Evolutionary conservation across 2,113 vertebrate genomes (phyloP).

Genomic region (Pao palembangensis): DNA sequence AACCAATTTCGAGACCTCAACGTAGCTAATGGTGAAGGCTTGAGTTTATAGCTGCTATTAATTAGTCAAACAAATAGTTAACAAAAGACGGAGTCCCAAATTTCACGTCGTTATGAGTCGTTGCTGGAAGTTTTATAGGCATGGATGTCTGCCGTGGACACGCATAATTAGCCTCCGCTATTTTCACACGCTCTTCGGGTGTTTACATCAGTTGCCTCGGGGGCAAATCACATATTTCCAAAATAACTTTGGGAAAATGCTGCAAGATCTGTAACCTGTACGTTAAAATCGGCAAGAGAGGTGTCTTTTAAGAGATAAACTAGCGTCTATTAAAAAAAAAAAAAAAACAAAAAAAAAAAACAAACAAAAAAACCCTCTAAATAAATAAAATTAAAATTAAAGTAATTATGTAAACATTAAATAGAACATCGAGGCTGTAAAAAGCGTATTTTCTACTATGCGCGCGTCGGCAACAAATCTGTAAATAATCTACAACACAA

Average conservation of each 20-base stretch:
- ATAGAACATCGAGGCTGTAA: background rate
- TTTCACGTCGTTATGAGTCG: constrained; percentile 29
- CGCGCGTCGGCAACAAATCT: constrained; percentile 45
- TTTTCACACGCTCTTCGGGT: constrained; percentile 66
- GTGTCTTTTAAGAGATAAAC: constrained; percentile 1
- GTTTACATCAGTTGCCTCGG: constrained; percentile 65
- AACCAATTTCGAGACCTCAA: constrained; percentile 32
- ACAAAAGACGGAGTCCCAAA: constrained; percentile 29
- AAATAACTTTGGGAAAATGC: constrained; percentile 33
- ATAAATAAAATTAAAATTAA: background rate
- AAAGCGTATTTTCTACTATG: background rate
- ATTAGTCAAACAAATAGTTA: constrained; percentile 47
- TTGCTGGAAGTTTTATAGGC: constrained; percentile 48
- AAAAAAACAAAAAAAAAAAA: background rate
- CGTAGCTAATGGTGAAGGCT: constrained; percentile 23
- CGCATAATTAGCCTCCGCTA: constrained; percentile 66
- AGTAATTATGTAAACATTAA: background rate
- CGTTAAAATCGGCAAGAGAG: background rate
- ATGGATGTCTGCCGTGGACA: constrained; percentile 56
- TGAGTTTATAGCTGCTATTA: constrained; percentile 37
- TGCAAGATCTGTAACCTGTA: constrained; percentile 4
- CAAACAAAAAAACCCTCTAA: background rate
- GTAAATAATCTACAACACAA: constrained; percentile 37
- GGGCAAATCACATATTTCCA: constrained; percentile 62
- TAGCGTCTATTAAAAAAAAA: constrained; percentile 5